phyloP scores from a whole-genome alignment of 2,888 invertebrate genomes.

The Cancer borealis region DNA sequence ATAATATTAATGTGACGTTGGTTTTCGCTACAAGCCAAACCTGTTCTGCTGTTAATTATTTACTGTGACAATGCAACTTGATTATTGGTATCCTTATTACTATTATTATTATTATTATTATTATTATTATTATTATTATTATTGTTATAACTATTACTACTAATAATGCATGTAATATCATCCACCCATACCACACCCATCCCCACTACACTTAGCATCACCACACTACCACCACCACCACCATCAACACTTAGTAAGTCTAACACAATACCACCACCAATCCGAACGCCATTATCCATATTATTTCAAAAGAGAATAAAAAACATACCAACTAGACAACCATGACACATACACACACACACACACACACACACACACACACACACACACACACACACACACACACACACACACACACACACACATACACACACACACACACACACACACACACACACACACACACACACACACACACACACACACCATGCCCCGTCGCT shows the following conservation, averaged over 20 bases:
- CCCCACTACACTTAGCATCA: too few relatives aligned
- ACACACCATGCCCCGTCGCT: not conserved
- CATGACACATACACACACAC: not conserved
- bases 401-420: conserved; percentile 27
- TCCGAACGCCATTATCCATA: not conserved
- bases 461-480: conserved; percentile 9
- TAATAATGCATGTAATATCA: too few relatives aligned
- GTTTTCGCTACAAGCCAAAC: not conserved
- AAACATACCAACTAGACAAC: too few relatives aligned
- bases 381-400: conserved; percentile 16
- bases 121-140: too few relatives aligned
- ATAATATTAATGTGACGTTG: too few relatives aligned
- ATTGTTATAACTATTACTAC: too few relatives aligned
- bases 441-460: conserved; percentile 3
- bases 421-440: conserved; percentile 34
- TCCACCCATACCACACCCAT: not conserved
- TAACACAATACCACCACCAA: not conserved
- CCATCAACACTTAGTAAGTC: too few relatives aligned
- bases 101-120: not conserved
- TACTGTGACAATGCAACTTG: too few relatives aligned
- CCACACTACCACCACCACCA: too few relatives aligned
- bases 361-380: conserved; percentile 13
- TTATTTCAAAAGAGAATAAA: not conserved
- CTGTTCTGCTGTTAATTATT: not conserved
- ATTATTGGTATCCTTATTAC: not conserved